These are phyloP conservation scores for Cephalopachus bancanus DNA, from an alignment of 2,797 vertebrate genomes.

Conservation along the genomic window DNA sequence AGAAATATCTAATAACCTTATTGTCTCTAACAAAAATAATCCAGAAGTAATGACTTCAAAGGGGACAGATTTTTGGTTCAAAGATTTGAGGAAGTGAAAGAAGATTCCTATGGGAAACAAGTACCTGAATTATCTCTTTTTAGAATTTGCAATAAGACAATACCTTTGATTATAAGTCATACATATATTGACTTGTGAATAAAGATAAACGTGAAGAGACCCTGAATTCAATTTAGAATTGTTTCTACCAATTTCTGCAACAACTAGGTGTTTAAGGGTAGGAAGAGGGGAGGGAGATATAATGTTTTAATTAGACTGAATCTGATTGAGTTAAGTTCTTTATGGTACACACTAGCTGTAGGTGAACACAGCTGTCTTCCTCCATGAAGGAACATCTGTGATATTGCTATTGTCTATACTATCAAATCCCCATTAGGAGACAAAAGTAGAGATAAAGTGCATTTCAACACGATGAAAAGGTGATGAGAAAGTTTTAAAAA, in stretches of 20 bases:
- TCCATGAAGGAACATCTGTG: constrained; percentile 48
- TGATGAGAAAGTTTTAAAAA: constrained; percentile 56
- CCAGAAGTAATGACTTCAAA: background rate
- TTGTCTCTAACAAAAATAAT: background rate
- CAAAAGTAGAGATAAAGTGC: background rate
- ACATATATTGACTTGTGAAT: background rate
- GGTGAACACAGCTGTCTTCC: constrained; percentile 68
- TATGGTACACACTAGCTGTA: constrained; percentile 34
- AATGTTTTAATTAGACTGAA: constrained; percentile 64
- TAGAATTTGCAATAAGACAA: background rate
- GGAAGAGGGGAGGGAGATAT: background rate
- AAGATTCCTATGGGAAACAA: background rate
- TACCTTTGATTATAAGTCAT: background rate
- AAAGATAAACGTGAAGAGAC: constrained; percentile 6
- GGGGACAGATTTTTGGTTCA: background rate
- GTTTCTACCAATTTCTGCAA: constrained; percentile 24
- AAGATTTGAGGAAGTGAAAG: background rate
- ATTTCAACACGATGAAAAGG: constrained; percentile 51
- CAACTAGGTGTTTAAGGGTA: background rate
- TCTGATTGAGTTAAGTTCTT: constrained; percentile 56
- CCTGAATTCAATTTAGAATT: background rate
- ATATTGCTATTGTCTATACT: constrained; percentile 5
- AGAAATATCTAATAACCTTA: background rate
- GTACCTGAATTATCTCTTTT: background rate
- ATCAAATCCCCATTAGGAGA: constrained; percentile 59